Base-by-base conservation (phyloP, 2,113 vertebrate species). In the Mormyrus lacerda region DNA sequence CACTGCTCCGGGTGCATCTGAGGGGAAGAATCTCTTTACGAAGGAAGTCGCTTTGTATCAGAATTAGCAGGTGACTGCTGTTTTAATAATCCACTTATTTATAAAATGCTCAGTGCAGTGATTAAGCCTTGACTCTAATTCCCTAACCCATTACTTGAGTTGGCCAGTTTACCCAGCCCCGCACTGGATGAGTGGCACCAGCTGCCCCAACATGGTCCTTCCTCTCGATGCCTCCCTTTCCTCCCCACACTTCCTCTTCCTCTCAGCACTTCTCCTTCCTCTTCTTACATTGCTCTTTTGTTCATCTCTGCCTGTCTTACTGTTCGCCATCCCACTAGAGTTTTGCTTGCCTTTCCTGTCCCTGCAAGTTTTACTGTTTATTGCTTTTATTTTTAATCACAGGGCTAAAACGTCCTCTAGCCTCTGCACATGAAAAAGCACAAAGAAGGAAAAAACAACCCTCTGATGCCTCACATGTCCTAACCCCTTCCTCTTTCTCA, bases 41-140 rank as follows among this genome's bases (percentile, higher is more conserved):
- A 88, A 65, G 55, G 47, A 69, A 89, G 90, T 88, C 55, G 65
- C 88, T 88, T 88, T 89, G 69, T 84, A 85, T 84, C 55, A 85
- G 84, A 88, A 91, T 90, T 91, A 91, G 83, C 87, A 91, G 87
- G 76, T 86, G 87, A 90, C 86, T 90, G 90, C 82, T 31, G 89
- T 84, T 91, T 88, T 88, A 90, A 91, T 89, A 91, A 91, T 91
- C 89, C 69, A 82, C 84, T 91, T 90, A 82, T 89, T 91, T 91
- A 91, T 90, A 69, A 91, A 91, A 89, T 89, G 82, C 89, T 88
- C 86, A 76, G 87, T 61, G 89, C 86, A 79, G 79, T 88, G 90
- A 91, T 91, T 91, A 90, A 91, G 86, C 17, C 90, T 90, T 48
- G 17, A n/a, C 50, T 89, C 61, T 44, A 85, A 86, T 88, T 86